Conservation (phyloP, 2,113 vertebrate genomes). For the Calyptommatus sinebrachiatus region DNA sequence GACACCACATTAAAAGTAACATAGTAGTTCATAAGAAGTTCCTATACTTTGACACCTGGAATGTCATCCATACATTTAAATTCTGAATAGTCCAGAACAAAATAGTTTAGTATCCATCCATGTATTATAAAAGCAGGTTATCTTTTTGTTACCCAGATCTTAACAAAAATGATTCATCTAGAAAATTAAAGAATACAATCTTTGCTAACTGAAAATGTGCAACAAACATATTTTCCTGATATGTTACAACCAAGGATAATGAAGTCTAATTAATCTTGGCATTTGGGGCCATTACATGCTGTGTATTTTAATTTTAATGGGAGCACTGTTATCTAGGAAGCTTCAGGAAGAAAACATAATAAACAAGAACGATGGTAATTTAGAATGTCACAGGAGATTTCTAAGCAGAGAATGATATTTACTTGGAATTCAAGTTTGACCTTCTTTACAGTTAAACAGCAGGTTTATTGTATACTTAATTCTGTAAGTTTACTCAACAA, state of each 20-base stretch:
- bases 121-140: no score
- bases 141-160: not conserved
- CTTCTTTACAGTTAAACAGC: not conserved
- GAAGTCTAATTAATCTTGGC: slow-evolving; percentile 19
- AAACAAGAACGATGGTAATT: not conserved
- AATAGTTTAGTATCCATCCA: no score
- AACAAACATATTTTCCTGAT: slow-evolving; percentile 24
- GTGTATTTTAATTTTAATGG: slow-evolving; percentile 17
- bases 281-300: slow-evolving; percentile 10
- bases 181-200: slow-evolving; percentile 36
- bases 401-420: slow-evolving; percentile 18
- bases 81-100: no score
- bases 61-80: no score
- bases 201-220: slow-evolving; percentile 15
- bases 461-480: not conserved
- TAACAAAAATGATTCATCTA: not conserved
- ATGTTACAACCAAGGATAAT: slow-evolving; percentile 14
- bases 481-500: not conserved
- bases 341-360: not conserved
- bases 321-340: slow-evolving; percentile 12
- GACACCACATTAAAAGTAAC: no score
- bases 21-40: no score
- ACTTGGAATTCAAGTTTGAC: not conserved
- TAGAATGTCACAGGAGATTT: not conserved
- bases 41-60: no score